These are phyloP conservation scores for Pleuronectes platessa DNA, from an alignment of 2,113 vertebrate genomes.

Conservation along the genomic window DNA sequence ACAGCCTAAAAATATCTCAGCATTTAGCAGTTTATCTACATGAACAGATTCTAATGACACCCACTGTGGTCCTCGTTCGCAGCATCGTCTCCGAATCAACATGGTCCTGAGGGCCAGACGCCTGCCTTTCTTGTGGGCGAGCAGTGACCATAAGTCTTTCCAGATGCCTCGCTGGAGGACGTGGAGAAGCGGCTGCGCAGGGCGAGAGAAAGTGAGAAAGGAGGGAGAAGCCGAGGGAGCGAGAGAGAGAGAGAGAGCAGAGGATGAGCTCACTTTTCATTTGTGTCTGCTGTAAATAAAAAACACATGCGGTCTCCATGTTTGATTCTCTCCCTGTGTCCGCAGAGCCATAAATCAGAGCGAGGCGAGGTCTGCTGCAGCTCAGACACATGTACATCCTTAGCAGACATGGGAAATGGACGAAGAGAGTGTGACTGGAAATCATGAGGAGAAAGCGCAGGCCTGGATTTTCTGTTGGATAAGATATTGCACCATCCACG, in stretches of 20 bases:
- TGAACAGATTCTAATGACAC: slow-evolving; percentile 32
- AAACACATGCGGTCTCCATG: slow-evolving; percentile 79
- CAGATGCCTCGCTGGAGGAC: slow-evolving; percentile 70
- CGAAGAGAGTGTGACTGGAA: slow-evolving; percentile 46
- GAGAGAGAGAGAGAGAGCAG: slow-evolving; percentile 54
- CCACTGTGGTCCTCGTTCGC: slow-evolving; percentile 46
- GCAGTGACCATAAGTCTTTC: slow-evolving; percentile 73
- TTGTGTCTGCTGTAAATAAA: slow-evolving; percentile 81
- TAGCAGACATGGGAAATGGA: slow-evolving; percentile 53
- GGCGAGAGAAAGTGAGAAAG: slow-evolving; percentile 58
- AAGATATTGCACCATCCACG: slow-evolving; percentile 56
- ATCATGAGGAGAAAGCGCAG: slow-evolving; percentile 59
- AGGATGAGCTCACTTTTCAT: slow-evolving; percentile 84
- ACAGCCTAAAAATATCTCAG: slow-evolving; percentile 1
- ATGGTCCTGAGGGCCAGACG: slow-evolving; percentile 33
- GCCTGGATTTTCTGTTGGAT: slow-evolving; percentile 50
- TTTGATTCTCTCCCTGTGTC: slow-evolving; percentile 74
- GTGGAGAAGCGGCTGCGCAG: slow-evolving; percentile 34
- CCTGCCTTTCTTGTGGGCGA: slow-evolving; percentile 64
- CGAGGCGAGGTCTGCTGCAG: slow-evolving; percentile 34
- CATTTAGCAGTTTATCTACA: slow-evolving; percentile 20
- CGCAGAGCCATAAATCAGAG: slow-evolving; percentile 78
- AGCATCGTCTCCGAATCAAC: slow-evolving; percentile 40
- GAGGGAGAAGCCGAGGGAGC: slow-evolving; percentile 51
- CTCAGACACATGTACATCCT: slow-evolving; percentile 63